Evolutionary conservation across 2,797 vertebrate genomes (phyloP).

Genomic region (Cynopterus sphinx): DNA sequence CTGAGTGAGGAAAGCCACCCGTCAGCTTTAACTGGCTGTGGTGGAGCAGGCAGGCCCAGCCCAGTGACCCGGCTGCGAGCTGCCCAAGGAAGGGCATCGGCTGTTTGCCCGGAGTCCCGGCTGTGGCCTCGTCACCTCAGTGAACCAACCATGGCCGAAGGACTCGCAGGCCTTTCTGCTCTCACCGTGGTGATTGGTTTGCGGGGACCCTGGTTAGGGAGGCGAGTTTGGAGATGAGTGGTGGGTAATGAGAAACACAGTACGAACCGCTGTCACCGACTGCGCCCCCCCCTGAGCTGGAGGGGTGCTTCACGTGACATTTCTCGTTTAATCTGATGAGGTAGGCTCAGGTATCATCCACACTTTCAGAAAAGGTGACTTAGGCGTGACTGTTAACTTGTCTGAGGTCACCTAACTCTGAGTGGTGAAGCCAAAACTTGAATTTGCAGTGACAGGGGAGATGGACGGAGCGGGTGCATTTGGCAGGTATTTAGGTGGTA

Average conservation of each 20-base stretch:
- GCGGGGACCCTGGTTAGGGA: background rate
- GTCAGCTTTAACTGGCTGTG: background rate
- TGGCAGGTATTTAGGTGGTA: background rate
- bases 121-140: background rate
- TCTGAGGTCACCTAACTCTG: background rate
- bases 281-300: background rate
- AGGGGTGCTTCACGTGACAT: accelerated
- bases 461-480: accelerated
- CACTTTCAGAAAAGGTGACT: background rate
- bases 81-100: background rate
- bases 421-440: background rate
- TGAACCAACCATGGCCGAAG: no score
- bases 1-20: background rate
- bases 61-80: accelerated
- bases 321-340: background rate
- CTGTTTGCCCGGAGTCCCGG: background rate
- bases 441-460: background rate
- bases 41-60: background rate
- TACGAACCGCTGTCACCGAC: accelerated
- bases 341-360: background rate
- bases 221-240: background rate
- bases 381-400: background rate
- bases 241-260: background rate
- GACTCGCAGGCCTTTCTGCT: background rate
- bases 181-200: background rate